These are phyloP conservation scores for Drosophila algonquin DNA, from an alignment of 2,888 invertebrate genomes.

Conservation along the genomic window DNA sequence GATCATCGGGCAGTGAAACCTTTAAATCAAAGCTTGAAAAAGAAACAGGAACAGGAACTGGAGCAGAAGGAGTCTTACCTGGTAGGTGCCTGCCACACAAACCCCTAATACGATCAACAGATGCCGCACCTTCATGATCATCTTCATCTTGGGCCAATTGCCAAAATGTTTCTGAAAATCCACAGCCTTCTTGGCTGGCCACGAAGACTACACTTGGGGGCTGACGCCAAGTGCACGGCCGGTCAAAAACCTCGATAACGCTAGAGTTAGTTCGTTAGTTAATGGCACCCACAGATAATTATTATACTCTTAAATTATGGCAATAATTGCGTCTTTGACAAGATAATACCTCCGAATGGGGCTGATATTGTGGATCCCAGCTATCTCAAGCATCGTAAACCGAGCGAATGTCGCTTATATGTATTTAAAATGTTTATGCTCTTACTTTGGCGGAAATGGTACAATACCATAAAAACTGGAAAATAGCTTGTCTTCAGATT, in stretches of 20 bases:
- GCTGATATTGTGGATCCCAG: not conserved
- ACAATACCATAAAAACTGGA: not conserved
- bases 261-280: not conserved
- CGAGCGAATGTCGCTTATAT: not conserved
- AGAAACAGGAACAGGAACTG: no score
- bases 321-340: not conserved
- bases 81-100: conserved; percentile 6
- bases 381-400: not conserved
- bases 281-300: not conserved
- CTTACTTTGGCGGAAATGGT: no score
- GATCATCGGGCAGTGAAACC: conserved; percentile 75
- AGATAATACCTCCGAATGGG: not conserved
- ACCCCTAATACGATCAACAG: not conserved
- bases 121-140: not conserved
- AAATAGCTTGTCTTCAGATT: not conserved
- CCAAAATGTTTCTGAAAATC: not conserved
- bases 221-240: not conserved
- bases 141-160: not conserved
- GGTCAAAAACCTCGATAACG: not conserved
- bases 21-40: conserved; percentile 5
- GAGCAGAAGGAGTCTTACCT: conserved; percentile 1
- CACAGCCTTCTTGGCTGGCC: not conserved
- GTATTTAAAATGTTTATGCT: no score
- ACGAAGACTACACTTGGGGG: not conserved
- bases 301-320: not conserved